Base-by-base conservation (phyloP, 2,113 vertebrate species). In the Rhodinocichla rosea region DNA sequence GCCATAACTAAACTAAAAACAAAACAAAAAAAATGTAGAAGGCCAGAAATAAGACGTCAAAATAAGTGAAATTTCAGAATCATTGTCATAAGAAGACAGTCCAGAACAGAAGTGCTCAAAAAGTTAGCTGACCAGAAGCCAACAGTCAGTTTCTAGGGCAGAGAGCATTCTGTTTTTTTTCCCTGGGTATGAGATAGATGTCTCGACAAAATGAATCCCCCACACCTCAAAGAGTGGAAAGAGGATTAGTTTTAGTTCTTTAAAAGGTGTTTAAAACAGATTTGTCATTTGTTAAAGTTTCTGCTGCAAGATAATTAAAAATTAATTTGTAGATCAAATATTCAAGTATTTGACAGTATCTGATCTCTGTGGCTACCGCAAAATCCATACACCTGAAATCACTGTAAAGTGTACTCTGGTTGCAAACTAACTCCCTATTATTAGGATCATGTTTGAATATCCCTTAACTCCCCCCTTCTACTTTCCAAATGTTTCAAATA, bases 111-210 rank as follows among this genome's bases (percentile, higher is more conserved):
- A 82, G 37, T 12, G 44, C 27, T 45, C 40, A 40, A 30, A 44
- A 62, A 63, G 40, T 68, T 68, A 73, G 70, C 52, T 75, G 57
- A 90, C 9, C 65, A 60, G 62, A 88, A 92, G 32, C 23, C 68
- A 45, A 16, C 64, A n/a, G 23, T 60, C 22, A 15, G 52, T 15
- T 10, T 64, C 71, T 49, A 68, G 56, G 12, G 49, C 11, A 42
- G 30, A 65, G 56, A 59, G 60, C 13, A 27, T 56, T 74, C 44
- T 83, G 53, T 14, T 44, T 76, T 74, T 65, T 60, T 16, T 5
- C 40, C 9, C 20, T 32, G 16, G 6, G 37, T 39, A 3, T 4
- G 45, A 53, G 5, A 50, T 0, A 64, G 8, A 26, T 27, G 6
- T 50, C 55, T 35, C 24, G 17, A 77, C 21, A 80, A 59, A 81